phyloP scores from a whole-genome alignment of 2,797 vertebrate genomes.

The Poliocrania exsul region DNA sequence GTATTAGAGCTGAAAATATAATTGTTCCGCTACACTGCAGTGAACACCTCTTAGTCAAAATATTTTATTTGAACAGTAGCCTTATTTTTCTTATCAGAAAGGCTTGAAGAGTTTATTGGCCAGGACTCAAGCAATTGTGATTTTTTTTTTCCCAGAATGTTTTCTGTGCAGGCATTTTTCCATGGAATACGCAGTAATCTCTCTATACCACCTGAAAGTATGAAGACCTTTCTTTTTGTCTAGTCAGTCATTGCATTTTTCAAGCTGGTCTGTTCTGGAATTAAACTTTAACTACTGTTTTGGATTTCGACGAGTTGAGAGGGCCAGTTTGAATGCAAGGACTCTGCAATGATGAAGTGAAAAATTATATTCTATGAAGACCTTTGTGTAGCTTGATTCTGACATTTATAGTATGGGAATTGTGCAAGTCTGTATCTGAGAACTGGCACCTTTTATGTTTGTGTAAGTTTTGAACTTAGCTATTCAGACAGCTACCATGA shows the following conservation, averaged over 20 bases:
- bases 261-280: not conserved
- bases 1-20: not conserved
- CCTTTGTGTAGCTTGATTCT: not conserved
- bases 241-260: not conserved
- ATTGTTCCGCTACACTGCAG: constrained; percentile 8
- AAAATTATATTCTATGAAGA: not conserved
- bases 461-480: not conserved
- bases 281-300: constrained; percentile 13
- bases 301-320: not conserved
- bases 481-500: not conserved
- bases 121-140: not conserved
- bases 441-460: not conserved
- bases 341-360: not conserved
- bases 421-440: not conserved
- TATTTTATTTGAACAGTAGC: not conserved
- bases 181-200: not conserved
- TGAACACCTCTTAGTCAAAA: not conserved
- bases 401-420: not conserved
- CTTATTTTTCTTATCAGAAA: constrained; percentile 2
- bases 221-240: not conserved
- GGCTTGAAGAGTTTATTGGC: not conserved
- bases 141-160: not conserved
- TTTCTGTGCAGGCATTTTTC: not conserved
- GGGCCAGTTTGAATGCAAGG: not conserved
- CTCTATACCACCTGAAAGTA: not conserved